These are phyloP conservation scores for Pyralis farinalis DNA, from an alignment of 2,888 invertebrate genomes.

Conservation along the genomic window DNA sequence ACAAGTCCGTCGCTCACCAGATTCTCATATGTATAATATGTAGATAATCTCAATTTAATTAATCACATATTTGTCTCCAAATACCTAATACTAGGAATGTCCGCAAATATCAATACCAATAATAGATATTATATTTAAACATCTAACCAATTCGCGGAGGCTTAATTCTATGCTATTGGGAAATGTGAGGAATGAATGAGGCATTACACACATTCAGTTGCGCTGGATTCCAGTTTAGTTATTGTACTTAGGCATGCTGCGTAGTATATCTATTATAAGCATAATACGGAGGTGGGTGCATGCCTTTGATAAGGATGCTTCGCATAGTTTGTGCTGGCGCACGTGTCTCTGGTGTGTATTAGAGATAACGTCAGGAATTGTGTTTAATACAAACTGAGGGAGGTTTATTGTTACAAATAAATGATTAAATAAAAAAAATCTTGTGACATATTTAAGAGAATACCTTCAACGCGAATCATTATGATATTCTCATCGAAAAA, in stretches of 20 bases:
- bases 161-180: slow-evolving; percentile 25
- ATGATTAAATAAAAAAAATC: no score
- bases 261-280: slow-evolving; percentile 49
- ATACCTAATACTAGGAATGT: slow-evolving; percentile 1
- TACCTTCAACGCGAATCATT: no score
- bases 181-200: slow-evolving; percentile 52
- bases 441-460: no score
- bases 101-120: not conserved
- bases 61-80: not conserved
- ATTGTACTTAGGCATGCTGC: slow-evolving; percentile 62
- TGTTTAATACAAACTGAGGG: slow-evolving; percentile 18
- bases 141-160: slow-evolving; percentile 3
- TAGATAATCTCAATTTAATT: not conserved
- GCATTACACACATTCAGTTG: slow-evolving; percentile 49
- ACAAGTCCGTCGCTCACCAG: no score
- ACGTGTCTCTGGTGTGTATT: slow-evolving; percentile 33
- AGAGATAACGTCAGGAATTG: slow-evolving; percentile 23
- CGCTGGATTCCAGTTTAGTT: slow-evolving; percentile 56
- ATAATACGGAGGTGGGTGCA: slow-evolving; percentile 58
- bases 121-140: slow-evolving; percentile 1
- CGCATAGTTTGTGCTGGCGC: slow-evolving; percentile 57
- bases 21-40: no score
- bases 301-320: slow-evolving; percentile 72
- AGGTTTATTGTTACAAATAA: no score
- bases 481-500: no score